phyloP scores from a whole-genome alignment of 92 coral and sea anemone species.

The Porites lobata region DNA sequence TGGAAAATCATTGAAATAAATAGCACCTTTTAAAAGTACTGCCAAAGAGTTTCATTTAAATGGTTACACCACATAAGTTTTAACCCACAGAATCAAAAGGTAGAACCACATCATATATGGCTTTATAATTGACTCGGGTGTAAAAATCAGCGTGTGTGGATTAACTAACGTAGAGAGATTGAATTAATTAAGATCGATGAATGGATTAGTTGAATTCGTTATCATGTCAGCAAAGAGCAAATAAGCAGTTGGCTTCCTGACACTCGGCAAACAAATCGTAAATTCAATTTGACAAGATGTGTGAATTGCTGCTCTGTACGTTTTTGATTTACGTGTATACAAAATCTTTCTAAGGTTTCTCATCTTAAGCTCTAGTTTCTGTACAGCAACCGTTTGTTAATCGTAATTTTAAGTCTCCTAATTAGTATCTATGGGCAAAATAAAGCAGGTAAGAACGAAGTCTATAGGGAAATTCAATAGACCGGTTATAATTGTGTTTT shows the following conservation, averaged over 20 bases:
- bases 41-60: too few species aligned
- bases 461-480: conserved; percentile 1
- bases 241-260: conserved; percentile 5
- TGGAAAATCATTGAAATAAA: too few species aligned
- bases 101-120: too few species aligned
- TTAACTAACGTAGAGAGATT: too few species aligned
- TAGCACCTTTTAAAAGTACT: too few species aligned
- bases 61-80: too few species aligned
- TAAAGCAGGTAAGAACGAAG: neutral
- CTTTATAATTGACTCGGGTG: too few species aligned
- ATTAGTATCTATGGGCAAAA: conserved; percentile 6
- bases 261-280: conserved; percentile 8
- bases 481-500: conserved; percentile 6
- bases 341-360: neutral
- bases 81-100: too few species aligned
- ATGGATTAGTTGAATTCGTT: conserved; percentile 10
- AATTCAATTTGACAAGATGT: neutral
- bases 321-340: neutral
- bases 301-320: neutral
- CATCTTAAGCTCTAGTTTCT: neutral
- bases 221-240: conserved; percentile 1
- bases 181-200: conserved; percentile 13
- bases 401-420: neutral
- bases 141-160: too few species aligned
- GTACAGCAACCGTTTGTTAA: neutral